Evolutionary conservation across 2,888 invertebrate species (phyloP).

Genomic region (Neocrepidodera transversa): DNA sequence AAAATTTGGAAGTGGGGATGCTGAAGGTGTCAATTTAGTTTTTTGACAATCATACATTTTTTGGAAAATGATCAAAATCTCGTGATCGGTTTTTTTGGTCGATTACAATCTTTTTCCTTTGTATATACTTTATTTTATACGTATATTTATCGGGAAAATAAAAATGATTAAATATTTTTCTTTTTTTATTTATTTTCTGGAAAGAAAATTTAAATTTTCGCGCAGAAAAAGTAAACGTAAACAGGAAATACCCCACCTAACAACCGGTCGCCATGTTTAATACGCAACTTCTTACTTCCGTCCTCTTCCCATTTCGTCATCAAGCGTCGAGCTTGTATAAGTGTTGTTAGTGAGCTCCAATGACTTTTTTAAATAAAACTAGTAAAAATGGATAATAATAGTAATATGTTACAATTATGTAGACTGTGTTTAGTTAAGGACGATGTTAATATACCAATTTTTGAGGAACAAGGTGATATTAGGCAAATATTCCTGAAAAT

Average conservation of each 20-base stretch:
- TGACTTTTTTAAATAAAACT: slow-evolving; percentile 46
- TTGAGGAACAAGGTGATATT: slow-evolving; percentile 71
- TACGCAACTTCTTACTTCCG: slow-evolving; percentile 46
- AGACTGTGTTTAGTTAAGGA: slow-evolving; percentile 61
- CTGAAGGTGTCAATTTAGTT: too few species aligned
- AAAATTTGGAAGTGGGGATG: too few species aligned
- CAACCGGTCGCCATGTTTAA: slow-evolving; percentile 32
- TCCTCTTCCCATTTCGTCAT: slow-evolving; percentile 48
- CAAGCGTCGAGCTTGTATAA: slow-evolving; percentile 39
- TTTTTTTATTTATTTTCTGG: too few species aligned
- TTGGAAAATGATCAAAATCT: too few species aligned
- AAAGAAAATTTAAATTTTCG: slow-evolving; percentile 26
- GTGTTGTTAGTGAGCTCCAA: slow-evolving; percentile 45
- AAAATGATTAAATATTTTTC: too few species aligned
- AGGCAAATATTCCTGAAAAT: slow-evolving; percentile 72
- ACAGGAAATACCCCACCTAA: slow-evolving; percentile 38
- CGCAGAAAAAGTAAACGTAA: neutral
- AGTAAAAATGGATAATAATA: slow-evolving; percentile 56
- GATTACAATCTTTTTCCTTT: too few species aligned
- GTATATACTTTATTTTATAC: too few species aligned
- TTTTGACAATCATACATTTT: too few species aligned
- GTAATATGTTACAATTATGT: slow-evolving; percentile 58
- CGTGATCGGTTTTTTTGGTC: too few species aligned
- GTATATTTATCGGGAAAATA: too few species aligned
- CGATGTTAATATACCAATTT: slow-evolving; percentile 71